Conservation (phyloP, 1,140 invertebrate genomes). For the Orchesella cincta region DNA sequence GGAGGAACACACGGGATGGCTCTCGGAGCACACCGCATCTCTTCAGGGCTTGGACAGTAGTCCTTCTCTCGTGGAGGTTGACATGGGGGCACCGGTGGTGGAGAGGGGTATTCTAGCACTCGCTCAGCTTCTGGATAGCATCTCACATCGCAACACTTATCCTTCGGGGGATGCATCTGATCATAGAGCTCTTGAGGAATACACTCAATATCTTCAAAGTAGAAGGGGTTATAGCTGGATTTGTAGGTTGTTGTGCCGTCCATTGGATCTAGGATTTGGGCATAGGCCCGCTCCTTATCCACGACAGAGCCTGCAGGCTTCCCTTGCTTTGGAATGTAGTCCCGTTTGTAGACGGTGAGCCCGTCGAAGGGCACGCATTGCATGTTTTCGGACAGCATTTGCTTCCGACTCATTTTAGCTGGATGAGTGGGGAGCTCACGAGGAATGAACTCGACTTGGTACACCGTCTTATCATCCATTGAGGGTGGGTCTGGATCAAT, state of each 20-base stretch:
- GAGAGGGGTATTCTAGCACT: not conserved
- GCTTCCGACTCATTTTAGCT: not conserved
- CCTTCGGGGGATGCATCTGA: constrained; percentile 18
- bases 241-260: constrained; percentile 11
- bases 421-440: not conserved
- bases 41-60: not conserved
- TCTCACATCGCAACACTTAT: constrained; percentile 5
- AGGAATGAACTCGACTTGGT: not conserved
- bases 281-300: not conserved
- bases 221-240: not conserved
- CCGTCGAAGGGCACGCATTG: constrained; percentile 16
- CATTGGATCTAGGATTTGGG: not conserved
- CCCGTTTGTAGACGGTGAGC: constrained; percentile 4
- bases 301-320: not conserved
- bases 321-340: constrained; percentile 11
- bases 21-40: not conserved
- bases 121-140: constrained; percentile 19
- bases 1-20: not conserved
- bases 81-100: constrained; percentile 11
- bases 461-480: constrained; percentile 3
- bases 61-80: not conserved
- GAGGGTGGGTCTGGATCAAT: not conserved
- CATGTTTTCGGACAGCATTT: not conserved
- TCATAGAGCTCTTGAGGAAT: not conserved
- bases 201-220: constrained; percentile 17